phyloP scores from a whole-genome alignment of 1,140 invertebrate species.

The Copidosoma floridanum region DNA sequence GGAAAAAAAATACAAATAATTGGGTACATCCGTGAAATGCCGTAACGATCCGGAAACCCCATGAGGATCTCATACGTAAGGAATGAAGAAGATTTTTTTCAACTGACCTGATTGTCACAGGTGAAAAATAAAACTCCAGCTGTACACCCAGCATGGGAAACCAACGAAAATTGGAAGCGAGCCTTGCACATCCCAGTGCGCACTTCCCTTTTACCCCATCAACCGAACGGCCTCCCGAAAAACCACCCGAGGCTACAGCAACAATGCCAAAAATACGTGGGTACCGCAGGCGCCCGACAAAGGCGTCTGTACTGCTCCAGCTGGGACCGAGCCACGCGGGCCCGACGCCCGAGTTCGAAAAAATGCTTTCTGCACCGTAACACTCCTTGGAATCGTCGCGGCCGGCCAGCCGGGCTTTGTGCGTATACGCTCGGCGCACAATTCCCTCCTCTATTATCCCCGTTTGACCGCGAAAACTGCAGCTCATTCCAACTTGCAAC shows the following conservation, averaged over 20 bases:
- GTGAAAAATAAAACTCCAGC: too few relatives aligned
- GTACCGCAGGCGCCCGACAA: conserved; percentile 5
- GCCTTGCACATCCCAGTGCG: background rate
- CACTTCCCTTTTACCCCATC: too few relatives aligned
- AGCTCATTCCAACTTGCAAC: conserved; percentile 53
- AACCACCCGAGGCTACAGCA: too few relatives aligned
- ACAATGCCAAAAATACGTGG: conserved; percentile 22
- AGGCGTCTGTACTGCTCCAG: conserved; percentile 1
- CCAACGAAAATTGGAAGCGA: conserved; percentile 6
- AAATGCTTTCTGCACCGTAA: conserved; percentile 50
- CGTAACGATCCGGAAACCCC: too few relatives aligned
- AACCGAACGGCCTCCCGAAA: too few relatives aligned
- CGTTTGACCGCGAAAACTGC: conserved; percentile 49
- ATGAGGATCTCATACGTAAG: too few relatives aligned
- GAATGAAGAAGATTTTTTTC: too few relatives aligned
- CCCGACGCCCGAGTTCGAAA: too few relatives aligned
- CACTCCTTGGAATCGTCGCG: conserved; percentile 47
- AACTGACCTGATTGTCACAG: too few relatives aligned
- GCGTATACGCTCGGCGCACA: conserved; percentile 26
- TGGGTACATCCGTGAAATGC: too few relatives aligned
- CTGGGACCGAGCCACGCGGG: background rate
- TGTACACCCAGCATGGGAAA: background rate
- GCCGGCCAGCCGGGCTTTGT: conserved; percentile 46
- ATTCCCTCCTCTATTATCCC: too few relatives aligned
- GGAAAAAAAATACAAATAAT: too few relatives aligned